phyloP scores from a whole-genome alignment of 2,888 invertebrate genomes.

The Allacma fusca region DNA sequence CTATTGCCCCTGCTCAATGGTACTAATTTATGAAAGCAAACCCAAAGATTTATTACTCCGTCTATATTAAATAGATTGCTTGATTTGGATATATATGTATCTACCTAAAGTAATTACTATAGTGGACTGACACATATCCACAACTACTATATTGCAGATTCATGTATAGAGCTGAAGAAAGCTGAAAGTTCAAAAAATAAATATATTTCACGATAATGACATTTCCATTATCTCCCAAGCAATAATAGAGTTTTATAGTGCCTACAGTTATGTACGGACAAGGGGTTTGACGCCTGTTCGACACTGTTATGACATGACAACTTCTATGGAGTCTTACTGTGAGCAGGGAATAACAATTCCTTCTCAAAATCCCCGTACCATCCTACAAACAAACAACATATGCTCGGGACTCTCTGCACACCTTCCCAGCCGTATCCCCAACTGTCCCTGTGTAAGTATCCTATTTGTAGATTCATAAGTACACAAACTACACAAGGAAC shows the following conservation, averaged over 20 bases:
- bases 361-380: not conserved
- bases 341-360: constrained; percentile 3
- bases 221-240: not conserved
- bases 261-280: not conserved
- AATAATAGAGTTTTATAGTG: not conserved
- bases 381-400: not conserved
- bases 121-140: no score
- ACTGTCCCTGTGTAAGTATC: not conserved
- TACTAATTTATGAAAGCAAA: not conserved
- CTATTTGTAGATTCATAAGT: constrained; percentile 7
- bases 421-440: not conserved
- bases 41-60: constrained; percentile 1
- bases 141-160: not conserved
- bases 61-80: not conserved
- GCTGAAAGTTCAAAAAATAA: not conserved
- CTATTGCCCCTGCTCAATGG: not conserved
- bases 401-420: not conserved
- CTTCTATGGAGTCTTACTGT: constrained; percentile 33
- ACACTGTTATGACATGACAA: constrained; percentile 22
- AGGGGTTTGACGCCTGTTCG: not conserved
- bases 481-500: not conserved
- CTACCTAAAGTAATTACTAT: no score
- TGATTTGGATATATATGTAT: no score
- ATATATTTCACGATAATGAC: not conserved
- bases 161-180: not conserved